These are phyloP conservation scores for Sylvicola fuscatus DNA, from an alignment of 2,888 invertebrate genomes.

Conservation along the genomic window DNA sequence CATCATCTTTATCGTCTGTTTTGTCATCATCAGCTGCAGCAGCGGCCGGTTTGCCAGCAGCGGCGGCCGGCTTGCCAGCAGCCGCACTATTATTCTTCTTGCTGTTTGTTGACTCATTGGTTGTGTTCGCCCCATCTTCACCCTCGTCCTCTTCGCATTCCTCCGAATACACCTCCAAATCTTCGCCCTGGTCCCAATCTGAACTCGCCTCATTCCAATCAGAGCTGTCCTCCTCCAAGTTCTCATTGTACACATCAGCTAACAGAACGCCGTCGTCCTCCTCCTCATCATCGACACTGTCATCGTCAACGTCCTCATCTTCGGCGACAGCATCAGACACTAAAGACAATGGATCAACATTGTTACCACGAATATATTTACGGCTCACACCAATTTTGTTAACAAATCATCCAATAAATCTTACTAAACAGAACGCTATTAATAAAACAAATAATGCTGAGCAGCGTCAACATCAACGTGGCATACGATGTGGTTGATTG, in stretches of 20 bases:
- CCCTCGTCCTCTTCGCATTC: constrained; percentile 19
- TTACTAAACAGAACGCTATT: constrained; percentile 1
- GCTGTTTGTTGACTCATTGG: constrained; percentile 1
- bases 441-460: constrained; percentile 5
- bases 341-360: too few species aligned
- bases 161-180: constrained; percentile 28
- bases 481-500: constrained; percentile 1
- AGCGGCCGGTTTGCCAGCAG: not conserved
- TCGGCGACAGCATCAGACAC: constrained; percentile 40
- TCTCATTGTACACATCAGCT: constrained; percentile 27
- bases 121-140: constrained; percentile 7
- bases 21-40: too few species aligned
- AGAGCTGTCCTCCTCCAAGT: constrained; percentile 37
- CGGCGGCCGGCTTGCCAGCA: constrained; percentile 2
- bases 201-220: constrained; percentile 32
- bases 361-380: not conserved
- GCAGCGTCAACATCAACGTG: constrained; percentile 3
- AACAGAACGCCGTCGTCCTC: constrained; percentile 28
- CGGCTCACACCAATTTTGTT: not conserved
- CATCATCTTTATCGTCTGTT: too few species aligned
- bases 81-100: constrained; percentile 3
- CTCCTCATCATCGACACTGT: constrained; percentile 21
- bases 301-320: constrained; percentile 30
- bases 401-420: not conserved
- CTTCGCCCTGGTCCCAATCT: constrained; percentile 36